A percentile compares a stretch with the other conserved stretches of the same genome.
Conservation (phyloP, 2,797 vertebrate genomes). For the Kryptolebias ocellatus region DNA sequence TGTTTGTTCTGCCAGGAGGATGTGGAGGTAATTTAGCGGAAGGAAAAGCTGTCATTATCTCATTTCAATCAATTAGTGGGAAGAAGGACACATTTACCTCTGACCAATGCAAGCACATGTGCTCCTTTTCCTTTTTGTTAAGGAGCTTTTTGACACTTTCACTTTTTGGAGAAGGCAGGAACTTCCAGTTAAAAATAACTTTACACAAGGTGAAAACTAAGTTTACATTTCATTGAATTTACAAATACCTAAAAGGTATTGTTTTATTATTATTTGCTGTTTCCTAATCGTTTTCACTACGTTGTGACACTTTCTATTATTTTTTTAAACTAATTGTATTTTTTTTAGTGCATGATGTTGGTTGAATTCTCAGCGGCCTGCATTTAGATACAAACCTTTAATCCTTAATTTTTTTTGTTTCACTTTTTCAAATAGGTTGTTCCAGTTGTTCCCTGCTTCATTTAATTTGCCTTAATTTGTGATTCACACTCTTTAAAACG, state of each 20-base stretch:
- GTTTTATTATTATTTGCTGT: too few species aligned
- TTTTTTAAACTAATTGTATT: background rate
- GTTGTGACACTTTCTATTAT: too few species aligned
- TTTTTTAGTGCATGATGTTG: slow-evolving; percentile 1
- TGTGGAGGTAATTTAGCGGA: slow-evolving; percentile 61
- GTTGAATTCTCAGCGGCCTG: too few species aligned
- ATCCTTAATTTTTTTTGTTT: slow-evolving; percentile 46
- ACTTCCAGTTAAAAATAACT: background rate
- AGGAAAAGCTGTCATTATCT: slow-evolving; percentile 79
- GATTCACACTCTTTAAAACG: slow-evolving; percentile 27
- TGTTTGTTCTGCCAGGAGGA: slow-evolving; percentile 64
- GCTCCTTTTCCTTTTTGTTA: background rate
- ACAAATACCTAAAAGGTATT: background rate
- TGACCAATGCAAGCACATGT: background rate
- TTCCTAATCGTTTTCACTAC: too few species aligned
- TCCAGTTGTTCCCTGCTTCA: slow-evolving; percentile 38
- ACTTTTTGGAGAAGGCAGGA: background rate
- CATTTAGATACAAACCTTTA: slow-evolving; percentile 14
- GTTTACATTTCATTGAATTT: background rate
- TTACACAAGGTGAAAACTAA: background rate
- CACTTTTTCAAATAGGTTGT: slow-evolving; percentile 6
- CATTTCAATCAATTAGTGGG: slow-evolving; percentile 73
- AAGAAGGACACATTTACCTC: slow-evolving; percentile 35
- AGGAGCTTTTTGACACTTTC: background rate
- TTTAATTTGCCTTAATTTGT: slow-evolving; percentile 28